Evolutionary conservation across 2,888 invertebrate species (phyloP).

Genomic region (Tortrix viridana): DNA sequence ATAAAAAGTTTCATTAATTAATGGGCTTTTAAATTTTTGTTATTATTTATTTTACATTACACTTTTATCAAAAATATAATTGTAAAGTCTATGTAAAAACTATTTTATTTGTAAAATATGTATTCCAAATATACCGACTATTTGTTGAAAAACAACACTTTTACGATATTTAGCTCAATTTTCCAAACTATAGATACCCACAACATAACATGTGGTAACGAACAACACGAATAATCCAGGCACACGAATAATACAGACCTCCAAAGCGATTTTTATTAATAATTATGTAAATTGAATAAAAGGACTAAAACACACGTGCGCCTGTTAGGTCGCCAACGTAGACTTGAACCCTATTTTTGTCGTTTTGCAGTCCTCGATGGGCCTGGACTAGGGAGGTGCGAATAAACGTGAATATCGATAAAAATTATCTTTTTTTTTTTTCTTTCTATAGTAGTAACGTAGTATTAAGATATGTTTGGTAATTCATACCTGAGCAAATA

Average conservation of each 20-base stretch:
- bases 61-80: no score
- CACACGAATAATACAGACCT: slow-evolving; percentile 18
- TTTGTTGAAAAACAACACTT: no score
- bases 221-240: slow-evolving; percentile 10
- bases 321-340: slow-evolving; percentile 46
- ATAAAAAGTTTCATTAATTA: no score
- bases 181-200: background rate
- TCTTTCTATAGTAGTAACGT: no score
- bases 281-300: slow-evolving; percentile 57
- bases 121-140: no score
- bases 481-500: no score
- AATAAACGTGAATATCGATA: background rate
- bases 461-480: no score
- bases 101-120: no score
- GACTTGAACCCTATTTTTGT: slow-evolving; percentile 48
- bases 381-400: background rate
- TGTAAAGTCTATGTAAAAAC: no score
- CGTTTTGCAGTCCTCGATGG: slow-evolving; percentile 43
- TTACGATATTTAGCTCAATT: background rate
- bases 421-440: background rate
- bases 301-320: slow-evolving; percentile 53
- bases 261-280: slow-evolving; percentile 49
- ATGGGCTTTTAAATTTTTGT: no score
- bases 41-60: no score
- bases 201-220: background rate